Percentiles rank a stretch among this genome's conserved stretches.
phyloP scores from a whole-genome alignment of 1,140 invertebrate species.

The Scaptomyza montana region DNA sequence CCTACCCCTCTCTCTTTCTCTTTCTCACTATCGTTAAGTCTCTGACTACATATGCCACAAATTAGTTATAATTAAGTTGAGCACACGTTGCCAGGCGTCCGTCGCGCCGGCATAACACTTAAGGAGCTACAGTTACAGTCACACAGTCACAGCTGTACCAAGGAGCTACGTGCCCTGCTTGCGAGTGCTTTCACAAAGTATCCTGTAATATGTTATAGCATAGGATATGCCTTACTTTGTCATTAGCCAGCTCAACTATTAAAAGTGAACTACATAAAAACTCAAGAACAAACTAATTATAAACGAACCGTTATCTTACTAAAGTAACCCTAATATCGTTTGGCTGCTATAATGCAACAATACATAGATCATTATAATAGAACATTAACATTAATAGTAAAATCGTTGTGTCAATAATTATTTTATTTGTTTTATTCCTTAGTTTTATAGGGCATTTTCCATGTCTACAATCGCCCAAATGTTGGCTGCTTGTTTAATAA shows the following conservation, averaged over 20 bases:
- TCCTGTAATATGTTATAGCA: neutral
- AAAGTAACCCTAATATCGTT: no score
- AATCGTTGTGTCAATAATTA: no score
- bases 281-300: no score
- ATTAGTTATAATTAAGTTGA: slow-evolving; percentile 82
- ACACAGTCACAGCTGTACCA: slow-evolving; percentile 32
- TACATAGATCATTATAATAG: no score
- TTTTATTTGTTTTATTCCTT: no score
- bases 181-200: slow-evolving; percentile 45
- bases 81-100: slow-evolving; percentile 57
- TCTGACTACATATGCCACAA: slow-evolving; percentile 67
- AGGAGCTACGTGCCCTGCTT: slow-evolving; percentile 57
- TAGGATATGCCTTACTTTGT: neutral
- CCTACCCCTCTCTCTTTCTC: slow-evolving; percentile 6
- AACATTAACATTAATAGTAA: no score
- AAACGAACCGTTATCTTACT: no score
- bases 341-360: no score
- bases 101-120: slow-evolving; percentile 53
- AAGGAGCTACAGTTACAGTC: slow-evolving; percentile 57
- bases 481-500: slow-evolving; percentile 57
- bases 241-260: no score
- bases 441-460: slow-evolving; percentile 11
- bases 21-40: neutral
- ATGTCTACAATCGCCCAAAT: neutral
- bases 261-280: no score